Base-by-base conservation (phyloP, 2,113 vertebrate genomes). In the Hirundichthys speculiger region DNA sequence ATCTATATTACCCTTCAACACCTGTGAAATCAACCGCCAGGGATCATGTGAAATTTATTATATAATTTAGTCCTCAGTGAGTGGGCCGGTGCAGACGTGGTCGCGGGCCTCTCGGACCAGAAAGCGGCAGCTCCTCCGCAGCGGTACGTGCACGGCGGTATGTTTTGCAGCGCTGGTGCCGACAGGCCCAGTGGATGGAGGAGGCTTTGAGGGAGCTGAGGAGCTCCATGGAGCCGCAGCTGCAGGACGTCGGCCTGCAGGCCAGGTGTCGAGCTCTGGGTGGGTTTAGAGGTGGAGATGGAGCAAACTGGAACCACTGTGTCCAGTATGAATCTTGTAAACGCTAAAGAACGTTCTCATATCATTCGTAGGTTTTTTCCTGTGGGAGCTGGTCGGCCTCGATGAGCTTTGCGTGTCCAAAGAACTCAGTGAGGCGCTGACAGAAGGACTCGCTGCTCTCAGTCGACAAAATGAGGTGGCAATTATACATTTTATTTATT, bases 41-140 rank as follows among this genome's bases (percentile, higher is more conserved):
- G 0, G 1, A 3, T 16, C 10, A 21, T 1, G 9, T 22, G 15
- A 24, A 20, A n/a, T 14, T 22, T 12, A 15, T 14, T 24, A 5
- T 50, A 7, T 16, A 1, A 58, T 25, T 61, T 67, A 95, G 95
- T 96, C 75, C 77, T 95, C n/a, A 87, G 95, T 50, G 93, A 95
- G 52, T 97, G 95, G 95, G 86, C 90, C 48, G 80, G 78, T 1
- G 24, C 75, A 22, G 61, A 49, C 0, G 21, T 57, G 24, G 3
- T 15, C 11, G 5, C 42, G 9, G 24, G 54, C 3, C 16, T 46
- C 1, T 20, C 10, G 7, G 12, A 64, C 5, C 64, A 64, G 34
- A 76, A 21, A 1, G 25, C 55, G 3, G 62, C 62, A 3, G 6
- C 30, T 3, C 94, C 92, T 0, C 86, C 85, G 0, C 79, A 78